Conservation (phyloP, 2,113 vertebrate genomes). For the Australoheros scitulus region DNA sequence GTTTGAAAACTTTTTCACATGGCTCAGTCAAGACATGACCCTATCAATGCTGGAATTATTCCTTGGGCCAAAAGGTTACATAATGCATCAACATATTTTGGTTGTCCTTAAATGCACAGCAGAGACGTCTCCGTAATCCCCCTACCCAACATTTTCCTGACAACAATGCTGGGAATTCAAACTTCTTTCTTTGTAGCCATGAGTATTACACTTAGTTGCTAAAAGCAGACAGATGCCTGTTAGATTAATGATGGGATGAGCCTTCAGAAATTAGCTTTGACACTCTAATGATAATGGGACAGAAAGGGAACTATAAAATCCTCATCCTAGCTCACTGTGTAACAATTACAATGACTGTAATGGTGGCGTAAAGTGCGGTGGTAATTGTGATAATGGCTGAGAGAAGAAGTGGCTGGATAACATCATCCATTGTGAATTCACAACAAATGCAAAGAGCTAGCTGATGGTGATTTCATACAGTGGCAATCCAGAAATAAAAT, state of each 20-base stretch:
- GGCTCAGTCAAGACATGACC: not conserved
- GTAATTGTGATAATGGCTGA: conserved; percentile 57
- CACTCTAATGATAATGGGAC: conserved; percentile 46
- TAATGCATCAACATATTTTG: not conserved
- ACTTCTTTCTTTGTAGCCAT: not conserved
- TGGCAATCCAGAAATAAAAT: conserved; percentile 15
- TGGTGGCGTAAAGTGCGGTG: conserved; percentile 46
- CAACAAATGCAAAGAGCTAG: conserved; percentile 17
- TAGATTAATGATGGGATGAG: conserved; percentile 16
- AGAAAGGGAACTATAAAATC: conserved; percentile 48
- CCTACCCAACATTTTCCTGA: not conserved
- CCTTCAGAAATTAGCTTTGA: conserved; percentile 50
- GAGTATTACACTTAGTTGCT: not conserved
- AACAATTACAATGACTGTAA: conserved; percentile 59
- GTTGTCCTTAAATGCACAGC: not conserved
- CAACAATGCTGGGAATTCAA: not conserved
- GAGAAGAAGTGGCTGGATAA: conserved; percentile 26
- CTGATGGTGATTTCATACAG: conserved; percentile 2
- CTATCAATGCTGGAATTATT: not conserved
- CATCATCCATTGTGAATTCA: conserved; percentile 42
- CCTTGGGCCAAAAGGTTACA: not conserved
- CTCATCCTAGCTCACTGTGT: conserved; percentile 47
- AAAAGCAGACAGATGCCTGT: conserved; percentile 23
- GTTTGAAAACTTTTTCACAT: not conserved
- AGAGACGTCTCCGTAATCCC: not conserved